These are phyloP conservation scores for Lophius piscatorius DNA, from an alignment of 2,113 vertebrate species.

Conservation along the genomic window DNA sequence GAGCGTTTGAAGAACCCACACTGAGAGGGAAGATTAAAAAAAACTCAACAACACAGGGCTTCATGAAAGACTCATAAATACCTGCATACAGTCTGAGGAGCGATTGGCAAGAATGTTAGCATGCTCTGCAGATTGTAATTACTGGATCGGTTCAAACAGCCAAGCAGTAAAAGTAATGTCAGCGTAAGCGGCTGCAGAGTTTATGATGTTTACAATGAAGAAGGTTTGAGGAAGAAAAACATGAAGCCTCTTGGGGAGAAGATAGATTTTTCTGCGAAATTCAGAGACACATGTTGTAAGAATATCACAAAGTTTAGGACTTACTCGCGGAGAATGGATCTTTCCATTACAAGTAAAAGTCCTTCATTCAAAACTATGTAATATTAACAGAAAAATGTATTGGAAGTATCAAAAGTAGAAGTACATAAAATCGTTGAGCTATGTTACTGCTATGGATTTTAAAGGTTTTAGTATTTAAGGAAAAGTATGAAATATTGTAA, in stretches of 20 bases:
- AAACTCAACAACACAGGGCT: not conserved
- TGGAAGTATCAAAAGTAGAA: too few relatives aligned
- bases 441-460: too few relatives aligned
- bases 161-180: slow-evolving; percentile 38
- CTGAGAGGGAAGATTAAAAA: slow-evolving; percentile 69
- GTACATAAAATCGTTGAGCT: too few relatives aligned
- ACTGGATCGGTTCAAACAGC: slow-evolving; percentile 22
- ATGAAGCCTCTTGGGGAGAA: slow-evolving; percentile 35
- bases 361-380: too few relatives aligned
- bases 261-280: slow-evolving; percentile 39
- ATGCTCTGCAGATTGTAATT: slow-evolving; percentile 55
- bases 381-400: too few relatives aligned
- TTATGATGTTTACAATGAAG: not conserved
- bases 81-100: not conserved
- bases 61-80: not conserved
- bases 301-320: not conserved
- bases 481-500: too few relatives aligned
- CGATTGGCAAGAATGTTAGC: slow-evolving; percentile 28
- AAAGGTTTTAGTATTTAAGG: too few relatives aligned
- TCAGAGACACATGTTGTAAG: slow-evolving; percentile 58
- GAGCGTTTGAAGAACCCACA: slow-evolving; percentile 97
- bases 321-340: not conserved
- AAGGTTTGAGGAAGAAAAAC: not conserved
- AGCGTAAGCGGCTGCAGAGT: slow-evolving; percentile 48
- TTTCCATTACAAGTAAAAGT: too few relatives aligned